Evolutionary conservation across 2,888 invertebrate genomes (phyloP), one percentile per base, ranked within the genome.

Genomic region (Mesoligia furuncula): DNA sequence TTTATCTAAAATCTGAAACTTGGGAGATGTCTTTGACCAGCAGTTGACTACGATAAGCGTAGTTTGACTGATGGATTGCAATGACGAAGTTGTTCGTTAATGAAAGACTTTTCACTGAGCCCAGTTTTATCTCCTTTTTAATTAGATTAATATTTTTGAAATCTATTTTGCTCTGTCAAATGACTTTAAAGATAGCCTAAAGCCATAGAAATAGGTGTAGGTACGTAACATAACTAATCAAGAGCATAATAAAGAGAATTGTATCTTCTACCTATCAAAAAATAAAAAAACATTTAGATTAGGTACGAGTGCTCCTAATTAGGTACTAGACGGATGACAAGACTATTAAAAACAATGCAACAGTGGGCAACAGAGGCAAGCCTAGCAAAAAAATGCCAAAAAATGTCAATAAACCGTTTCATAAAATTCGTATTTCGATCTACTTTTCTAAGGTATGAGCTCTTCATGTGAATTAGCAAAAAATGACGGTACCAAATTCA

Each of bases 31-130:
- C 54, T 73, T 9, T 73, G 31, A 51, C 73, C 36, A 27, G 11
- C 15, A 59, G 31, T 51, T 81, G 77, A 81, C 42, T 42, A 6
- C 31, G 51, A 72, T 80, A 51, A 61, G 73, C 31, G 11, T 51
- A 42, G 20, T 51, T 20, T 80, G 80, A 80, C 9, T 59, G 48
- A 80, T 73, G 61, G n/a, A 80, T 73, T 42, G 24, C 61, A 81
- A 24, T 27, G 24, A 39, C 39, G 39, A 8, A 20, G 62, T 20
- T 39, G 9, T 78, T 15, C 54, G 57, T 75, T 31, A 48, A 62
- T 45, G 17, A 57, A 75, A 57, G 45, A 36, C 11, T n/a, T 7
- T 15, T n/a, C 13, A 27, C 17, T 57, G 17, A n/a, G 27, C 20
- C 17, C 27, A 27, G 45, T 3, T 74, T 74, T 62, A 27, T 81